Percentiles rank a stretch among this genome's conserved stretches.
Evolutionary conservation across 2,797 vertebrate species (phyloP).

Genomic region (Aplochiton taeniatus): DNA sequence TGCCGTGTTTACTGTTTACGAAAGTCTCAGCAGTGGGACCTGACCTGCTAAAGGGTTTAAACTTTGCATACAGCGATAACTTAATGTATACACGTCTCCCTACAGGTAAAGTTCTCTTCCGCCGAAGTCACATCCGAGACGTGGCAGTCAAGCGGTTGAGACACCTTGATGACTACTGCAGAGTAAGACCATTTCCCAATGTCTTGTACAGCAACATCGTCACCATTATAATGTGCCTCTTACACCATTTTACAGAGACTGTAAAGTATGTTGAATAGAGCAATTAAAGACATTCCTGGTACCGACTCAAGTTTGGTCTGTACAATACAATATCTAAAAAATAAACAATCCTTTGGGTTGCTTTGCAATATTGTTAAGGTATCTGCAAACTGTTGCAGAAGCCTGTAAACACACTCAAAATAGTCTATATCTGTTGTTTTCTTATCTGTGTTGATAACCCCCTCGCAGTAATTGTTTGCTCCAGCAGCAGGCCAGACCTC

Average conservation of each 20-base stretch:
- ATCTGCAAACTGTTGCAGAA: no score
- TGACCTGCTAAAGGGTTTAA: not conserved
- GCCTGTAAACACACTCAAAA: no score
- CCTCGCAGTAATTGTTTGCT: constrained; percentile 28
- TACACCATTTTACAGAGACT: no score
- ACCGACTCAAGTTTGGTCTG: no score
- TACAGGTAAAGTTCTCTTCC: constrained; percentile 93
- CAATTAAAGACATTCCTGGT: no score
- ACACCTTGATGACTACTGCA: constrained; percentile 94
- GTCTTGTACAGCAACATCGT: no score
- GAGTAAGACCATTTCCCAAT: constrained; percentile 74
- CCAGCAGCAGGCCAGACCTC: constrained; percentile 25
- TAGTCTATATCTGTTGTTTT: not conserved
- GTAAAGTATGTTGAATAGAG: no score
- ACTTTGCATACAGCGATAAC: not conserved
- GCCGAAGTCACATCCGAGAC: constrained; percentile 91
- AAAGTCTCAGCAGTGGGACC: no score
- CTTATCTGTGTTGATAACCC: not conserved
- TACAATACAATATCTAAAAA: no score
- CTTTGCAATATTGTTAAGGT: not conserved
- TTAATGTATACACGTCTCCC: constrained; percentile 12
- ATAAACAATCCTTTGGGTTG: no score
- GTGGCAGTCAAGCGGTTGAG: constrained; percentile 91
- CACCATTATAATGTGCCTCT: no score
- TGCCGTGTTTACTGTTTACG: no score